Evolutionary conservation across 2,113 vertebrate genomes (phyloP).

Genomic region (Phyllostomus discolor): DNA sequence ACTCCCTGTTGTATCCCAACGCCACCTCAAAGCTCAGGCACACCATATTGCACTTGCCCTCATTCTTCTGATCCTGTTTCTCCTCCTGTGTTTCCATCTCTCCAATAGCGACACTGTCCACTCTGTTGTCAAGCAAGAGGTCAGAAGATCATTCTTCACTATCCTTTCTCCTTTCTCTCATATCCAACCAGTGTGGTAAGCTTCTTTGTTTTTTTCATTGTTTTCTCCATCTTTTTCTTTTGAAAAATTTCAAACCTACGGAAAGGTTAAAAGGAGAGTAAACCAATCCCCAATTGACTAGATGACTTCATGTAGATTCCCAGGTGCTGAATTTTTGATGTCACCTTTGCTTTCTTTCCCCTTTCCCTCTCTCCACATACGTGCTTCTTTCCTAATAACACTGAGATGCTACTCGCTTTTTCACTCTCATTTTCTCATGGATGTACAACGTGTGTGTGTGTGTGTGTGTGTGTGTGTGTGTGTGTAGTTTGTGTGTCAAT

Average conservation of each 20-base stretch:
- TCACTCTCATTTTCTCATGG: neutral
- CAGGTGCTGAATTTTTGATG: neutral
- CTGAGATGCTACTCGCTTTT: neutral
- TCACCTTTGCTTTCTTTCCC: neutral
- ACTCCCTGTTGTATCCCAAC: neutral
- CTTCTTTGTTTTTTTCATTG: neutral
- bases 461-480: neutral
- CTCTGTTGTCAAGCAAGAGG: neutral
- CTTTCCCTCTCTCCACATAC: neutral
- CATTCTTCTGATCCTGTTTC: fast-evolving
- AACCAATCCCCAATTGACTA: neutral
- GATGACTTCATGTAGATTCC: neutral
- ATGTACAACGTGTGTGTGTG: neutral
- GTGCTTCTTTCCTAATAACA: neutral
- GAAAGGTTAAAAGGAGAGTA: neutral
- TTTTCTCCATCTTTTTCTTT: neutral
- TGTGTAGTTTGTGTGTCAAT: neutral
- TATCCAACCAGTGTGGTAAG: neutral
- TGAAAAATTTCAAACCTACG: neutral
- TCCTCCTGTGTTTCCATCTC: neutral
- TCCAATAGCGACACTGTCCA: neutral
- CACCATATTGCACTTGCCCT: no score
- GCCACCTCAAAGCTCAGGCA: neutral
- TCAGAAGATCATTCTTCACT: neutral
- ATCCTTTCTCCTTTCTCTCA: neutral